Evolutionary conservation across 2,113 vertebrate species (phyloP), one percentile per base, ranked within the genome.

Genomic region (Triplophysa tibetana): DNA sequence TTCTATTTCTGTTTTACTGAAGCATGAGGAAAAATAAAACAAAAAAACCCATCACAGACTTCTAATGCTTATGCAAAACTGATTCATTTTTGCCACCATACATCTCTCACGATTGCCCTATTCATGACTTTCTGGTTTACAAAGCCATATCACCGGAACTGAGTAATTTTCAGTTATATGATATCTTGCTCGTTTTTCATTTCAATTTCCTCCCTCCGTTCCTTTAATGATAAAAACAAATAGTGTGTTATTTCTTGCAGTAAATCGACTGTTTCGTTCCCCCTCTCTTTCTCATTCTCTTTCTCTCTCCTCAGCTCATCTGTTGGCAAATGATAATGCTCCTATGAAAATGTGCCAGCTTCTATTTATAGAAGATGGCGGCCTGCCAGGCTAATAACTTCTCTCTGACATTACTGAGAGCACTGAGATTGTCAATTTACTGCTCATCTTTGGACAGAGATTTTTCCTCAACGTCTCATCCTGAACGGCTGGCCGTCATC

Each of bases 171-270:
- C 80, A 62, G 70, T 67, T 75, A 62, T 62, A 60, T 86, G 79
- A 86, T 82, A 88, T 82, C 38, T 4, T 69, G 61, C 70, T 63
- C 82, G 75, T 84, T 87, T 87, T 86, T 88, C 85, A 87, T 76
- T 86, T 82, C 83, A 89, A 86, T 88, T 84, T 85, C 81, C 79
- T 63, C 79, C 65, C 80, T 67, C 63, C 64, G 14, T 74, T 85
- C 85, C 70, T 86, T 89, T 88, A 89, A 89, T 88, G 89, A 89
- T 89, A 84, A 88, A 90, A 89, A 87, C 85, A 85, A 89, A 91
- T 88, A 85, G 83, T 85, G 80, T 87, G 89, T 88, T 85, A 88
- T 88, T 87, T 82, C 77, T 87, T 24, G 63, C 81, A 67, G 80
- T 85, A 86, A 88, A 89, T 88, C 79, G 67, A 81, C 85, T 73